Percentiles rank a stretch among this genome's conserved stretches.
Evolutionary conservation across 2,797 vertebrate genomes (phyloP).

Genomic region (Siniperca undulata): DNA sequence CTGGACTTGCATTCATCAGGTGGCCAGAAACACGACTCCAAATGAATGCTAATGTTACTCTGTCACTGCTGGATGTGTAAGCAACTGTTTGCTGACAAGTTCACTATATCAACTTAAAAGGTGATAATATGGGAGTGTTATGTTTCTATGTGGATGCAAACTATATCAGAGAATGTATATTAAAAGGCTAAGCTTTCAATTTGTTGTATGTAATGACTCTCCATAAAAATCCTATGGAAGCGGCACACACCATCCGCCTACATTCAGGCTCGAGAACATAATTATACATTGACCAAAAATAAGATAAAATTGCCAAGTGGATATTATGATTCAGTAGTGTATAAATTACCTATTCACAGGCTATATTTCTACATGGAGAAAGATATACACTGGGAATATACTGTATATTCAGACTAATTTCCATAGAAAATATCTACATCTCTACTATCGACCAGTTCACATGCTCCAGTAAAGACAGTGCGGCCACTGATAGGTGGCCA

Average conservation of each 20-base stretch:
- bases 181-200: not conserved
- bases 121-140: not conserved
- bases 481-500: constrained; percentile 26
- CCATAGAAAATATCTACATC: not conserved
- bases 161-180: not conserved
- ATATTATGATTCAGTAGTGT: constrained; percentile 28
- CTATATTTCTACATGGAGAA: not conserved
- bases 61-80: not conserved
- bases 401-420: not conserved
- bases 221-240: constrained; percentile 37
- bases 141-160: not conserved
- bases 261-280: constrained; percentile 32
- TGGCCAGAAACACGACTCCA: too few species aligned
- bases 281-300: constrained; percentile 37
- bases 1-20: not conserved
- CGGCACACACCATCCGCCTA: constrained; percentile 22
- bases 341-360: not conserved
- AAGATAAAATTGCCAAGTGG: constrained; percentile 23
- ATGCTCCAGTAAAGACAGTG: not conserved
- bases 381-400: not conserved
- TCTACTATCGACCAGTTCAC: not conserved
- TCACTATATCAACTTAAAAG: not conserved
- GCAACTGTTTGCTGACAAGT: not conserved
- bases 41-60: not conserved
- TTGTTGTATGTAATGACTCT: constrained; percentile 32